phyloP scores from a whole-genome alignment of 2,888 invertebrate species.

The Sinelater perroti region DNA sequence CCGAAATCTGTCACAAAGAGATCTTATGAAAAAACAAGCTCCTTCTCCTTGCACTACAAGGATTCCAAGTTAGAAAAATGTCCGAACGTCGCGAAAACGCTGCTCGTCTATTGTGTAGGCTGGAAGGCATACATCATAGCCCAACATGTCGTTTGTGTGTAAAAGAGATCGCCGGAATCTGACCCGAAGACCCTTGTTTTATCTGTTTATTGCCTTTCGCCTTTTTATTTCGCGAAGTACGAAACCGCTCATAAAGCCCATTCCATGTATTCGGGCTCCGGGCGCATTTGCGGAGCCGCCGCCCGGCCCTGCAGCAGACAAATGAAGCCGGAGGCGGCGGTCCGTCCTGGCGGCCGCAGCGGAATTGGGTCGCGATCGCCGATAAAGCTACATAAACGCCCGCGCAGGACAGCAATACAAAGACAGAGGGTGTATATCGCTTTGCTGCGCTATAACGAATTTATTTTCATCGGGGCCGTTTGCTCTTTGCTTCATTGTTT shows the following conservation, averaged over 20 bases:
- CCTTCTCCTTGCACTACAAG: too few relatives aligned
- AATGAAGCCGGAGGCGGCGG: slow-evolving; percentile 26
- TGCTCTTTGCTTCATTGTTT: slow-evolving; percentile 34
- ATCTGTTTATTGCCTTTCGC: slow-evolving; percentile 22
- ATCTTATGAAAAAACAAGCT: too few relatives aligned
- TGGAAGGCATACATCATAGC: slow-evolving; percentile 17
- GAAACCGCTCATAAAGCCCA: slow-evolving; percentile 20
- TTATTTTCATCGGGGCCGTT: slow-evolving; percentile 33
- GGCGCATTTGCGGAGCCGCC: slow-evolving; percentile 8
- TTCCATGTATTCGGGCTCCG: slow-evolving; percentile 7
- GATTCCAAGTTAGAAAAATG: too few relatives aligned
- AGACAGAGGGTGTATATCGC: slow-evolving; percentile 37
- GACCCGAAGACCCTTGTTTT: slow-evolving; percentile 25
- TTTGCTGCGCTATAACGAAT: slow-evolving; percentile 36
- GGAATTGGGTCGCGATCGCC: slow-evolving; percentile 37
- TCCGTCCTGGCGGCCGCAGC: slow-evolving; percentile 32
- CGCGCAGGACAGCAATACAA: slow-evolving; percentile 33
- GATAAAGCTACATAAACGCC: slow-evolving; percentile 38
- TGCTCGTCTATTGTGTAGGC: not conserved
- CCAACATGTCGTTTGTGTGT: slow-evolving; percentile 22
- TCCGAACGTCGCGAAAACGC: not conserved
- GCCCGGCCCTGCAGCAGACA: slow-evolving; percentile 12
- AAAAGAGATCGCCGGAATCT: slow-evolving; percentile 23
- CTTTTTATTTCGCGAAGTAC: slow-evolving; percentile 25
- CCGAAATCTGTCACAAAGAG: too few relatives aligned